phyloP scores from a whole-genome alignment of 2,113 vertebrate species.

The Oreocharis arfaki region DNA sequence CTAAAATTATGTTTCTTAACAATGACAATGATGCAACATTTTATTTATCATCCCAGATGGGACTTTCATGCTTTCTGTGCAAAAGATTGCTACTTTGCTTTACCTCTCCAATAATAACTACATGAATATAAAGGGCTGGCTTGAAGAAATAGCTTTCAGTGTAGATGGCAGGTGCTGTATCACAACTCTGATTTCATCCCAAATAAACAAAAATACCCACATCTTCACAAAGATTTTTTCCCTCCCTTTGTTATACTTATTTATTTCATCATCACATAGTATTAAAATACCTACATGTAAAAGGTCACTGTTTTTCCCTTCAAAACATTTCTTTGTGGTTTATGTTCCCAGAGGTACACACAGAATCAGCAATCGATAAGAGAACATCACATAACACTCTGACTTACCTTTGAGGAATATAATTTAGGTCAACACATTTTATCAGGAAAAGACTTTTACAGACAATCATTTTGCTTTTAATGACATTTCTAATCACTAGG shows the following conservation, averaged over 20 bases:
- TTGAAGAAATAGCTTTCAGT: neutral
- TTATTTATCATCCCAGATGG: neutral
- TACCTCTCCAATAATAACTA: neutral
- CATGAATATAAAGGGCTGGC: neutral
- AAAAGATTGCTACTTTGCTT: neutral
- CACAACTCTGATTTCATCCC: neutral
- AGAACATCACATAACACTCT: slow-evolving; percentile 65
- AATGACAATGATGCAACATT: neutral
- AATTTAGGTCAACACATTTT: slow-evolving; percentile 62
- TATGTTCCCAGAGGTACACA: slow-evolving; percentile 63
- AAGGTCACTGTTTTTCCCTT: slow-evolving; percentile 76
- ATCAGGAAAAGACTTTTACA: slow-evolving; percentile 50
- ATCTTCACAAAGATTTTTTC: slow-evolving; percentile 9
- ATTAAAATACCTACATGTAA: slow-evolving; percentile 73
- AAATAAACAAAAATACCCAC: slow-evolving; percentile 28
- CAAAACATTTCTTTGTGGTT: slow-evolving; percentile 73
- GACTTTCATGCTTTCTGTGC: neutral
- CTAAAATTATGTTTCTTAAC: neutral
- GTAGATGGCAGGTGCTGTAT: neutral
- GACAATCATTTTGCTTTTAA: slow-evolving; percentile 61
- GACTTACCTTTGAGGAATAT: slow-evolving; percentile 68
- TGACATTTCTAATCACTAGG: slow-evolving; percentile 57
- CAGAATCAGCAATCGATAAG: slow-evolving; percentile 75
- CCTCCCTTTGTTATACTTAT: slow-evolving; percentile 42
- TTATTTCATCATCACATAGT: slow-evolving; percentile 68